Conservation (phyloP, 2,888 invertebrate species). For the Standfussiana lucernea region DNA sequence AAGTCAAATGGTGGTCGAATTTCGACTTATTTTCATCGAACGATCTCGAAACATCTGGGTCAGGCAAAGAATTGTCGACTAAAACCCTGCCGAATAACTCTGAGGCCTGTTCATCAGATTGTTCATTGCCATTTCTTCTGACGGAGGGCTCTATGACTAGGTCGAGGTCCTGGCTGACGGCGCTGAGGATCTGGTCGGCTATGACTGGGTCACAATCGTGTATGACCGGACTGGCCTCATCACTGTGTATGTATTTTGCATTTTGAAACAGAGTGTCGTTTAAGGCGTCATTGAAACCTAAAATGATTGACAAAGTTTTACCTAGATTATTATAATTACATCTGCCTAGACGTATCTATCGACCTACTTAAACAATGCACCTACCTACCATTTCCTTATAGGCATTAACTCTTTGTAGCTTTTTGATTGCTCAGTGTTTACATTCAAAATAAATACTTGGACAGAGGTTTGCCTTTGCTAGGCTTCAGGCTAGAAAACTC, state of each 20-base stretch:
- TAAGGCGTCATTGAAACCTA: conserved; percentile 59
- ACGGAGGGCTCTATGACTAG: conserved; percentile 40
- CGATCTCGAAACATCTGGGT: conserved; percentile 29
- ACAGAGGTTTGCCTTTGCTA: neutral
- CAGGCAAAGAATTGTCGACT: conserved; percentile 35
- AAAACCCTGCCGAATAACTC: conserved; percentile 32
- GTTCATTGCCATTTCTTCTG: conserved; percentile 9
- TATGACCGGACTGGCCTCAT: conserved; percentile 27
- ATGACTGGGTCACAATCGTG: conserved; percentile 44
- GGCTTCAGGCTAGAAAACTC: neutral
- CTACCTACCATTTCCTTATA: neutral
- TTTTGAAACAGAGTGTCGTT: conserved; percentile 53
- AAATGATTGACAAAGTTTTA: neutral
- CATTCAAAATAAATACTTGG: neutral
- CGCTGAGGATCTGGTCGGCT: conserved; percentile 51
- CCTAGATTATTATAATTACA: neutral
- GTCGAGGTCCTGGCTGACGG: conserved; percentile 51
- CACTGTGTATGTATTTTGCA: conserved; percentile 29
- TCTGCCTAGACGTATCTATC: neutral
- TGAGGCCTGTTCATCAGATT: conserved; percentile 19
- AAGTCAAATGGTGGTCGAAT: conserved; percentile 38
- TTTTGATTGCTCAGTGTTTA: neutral
- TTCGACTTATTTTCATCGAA: conserved; percentile 40
- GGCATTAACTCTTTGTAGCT: neutral
- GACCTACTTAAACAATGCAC: neutral